Base-by-base conservation (phyloP, 2,797 vertebrate species). In the Halcyon smyrnensis region DNA sequence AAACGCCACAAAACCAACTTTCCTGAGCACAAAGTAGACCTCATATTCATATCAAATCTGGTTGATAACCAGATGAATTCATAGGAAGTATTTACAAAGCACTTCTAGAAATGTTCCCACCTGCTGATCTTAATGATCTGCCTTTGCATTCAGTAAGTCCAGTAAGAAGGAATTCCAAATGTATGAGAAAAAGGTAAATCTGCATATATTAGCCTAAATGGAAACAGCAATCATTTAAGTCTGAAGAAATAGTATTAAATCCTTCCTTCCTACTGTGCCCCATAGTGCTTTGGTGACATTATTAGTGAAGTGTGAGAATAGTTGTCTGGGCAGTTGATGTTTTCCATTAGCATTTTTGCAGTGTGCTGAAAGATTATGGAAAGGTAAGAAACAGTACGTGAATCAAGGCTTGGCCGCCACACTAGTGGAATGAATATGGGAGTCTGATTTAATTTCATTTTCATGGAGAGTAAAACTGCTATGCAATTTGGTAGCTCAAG, bases 391-490 rank as follows among this genome's bases (percentile, higher is more conserved):
- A 46, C 15, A 12, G 48, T 4, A 11, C 12, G 65, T 39, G 77
- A 56, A 43, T n/a, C 50, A 45, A 63, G 46, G 63, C 37, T 37
- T 69, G 43, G 54, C 62, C 84, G 53, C 34, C 70, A 88, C 46
- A 69, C 32, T 23, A 83, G 28, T 90, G 67, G n/a, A 87, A 89
- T 51, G 17, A 89, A 36, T 69, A 79, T 34, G 59, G 41, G 59
- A 91, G 41, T 18, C 37, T 23, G 51, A 65, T 82, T 90, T 84
- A 65, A 89, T 76, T 89, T 63, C 27, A 36, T 82, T 90, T 94
- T 84, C 90, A 76, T 20, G 43, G 80, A 57, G 11, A 69, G 12
- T 43, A 65, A 81, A 91, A 77, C 8, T 37, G 19, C 76, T 9
- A 4, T 63, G 77, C 45, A 57, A 67, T 50, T 71, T 50, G 43